These are phyloP conservation scores for Drosophila mojavensis DNA, from an alignment of 1,140 invertebrate species.

Conservation along the genomic window DNA sequence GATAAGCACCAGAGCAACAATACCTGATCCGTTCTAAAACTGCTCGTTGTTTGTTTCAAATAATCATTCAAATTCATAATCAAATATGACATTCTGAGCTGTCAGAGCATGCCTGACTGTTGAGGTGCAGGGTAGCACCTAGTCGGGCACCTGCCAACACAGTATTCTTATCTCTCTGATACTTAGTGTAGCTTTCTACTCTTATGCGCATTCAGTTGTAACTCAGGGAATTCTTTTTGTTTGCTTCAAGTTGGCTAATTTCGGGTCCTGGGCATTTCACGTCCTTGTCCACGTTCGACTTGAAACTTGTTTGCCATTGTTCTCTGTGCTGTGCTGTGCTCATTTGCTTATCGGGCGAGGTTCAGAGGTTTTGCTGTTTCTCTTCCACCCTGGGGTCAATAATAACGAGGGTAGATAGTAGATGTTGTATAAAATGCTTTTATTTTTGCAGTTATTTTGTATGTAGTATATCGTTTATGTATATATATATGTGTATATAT, in stretches of 20 bases:
- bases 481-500: slow-evolving; percentile 62
- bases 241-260: slow-evolving; percentile 57
- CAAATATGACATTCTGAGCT: too few relatives aligned
- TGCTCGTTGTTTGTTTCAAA: too few relatives aligned
- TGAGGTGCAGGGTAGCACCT: too few relatives aligned
- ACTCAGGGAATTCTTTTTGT: slow-evolving; percentile 49
- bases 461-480: slow-evolving; percentile 35
- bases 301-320: slow-evolving; percentile 49
- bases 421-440: slow-evolving; percentile 75
- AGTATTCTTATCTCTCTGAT: slow-evolving; percentile 2
- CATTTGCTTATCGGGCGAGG: slow-evolving; percentile 46
- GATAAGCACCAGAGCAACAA: too few relatives aligned
- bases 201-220: slow-evolving; percentile 48
- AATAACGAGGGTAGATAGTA: slow-evolving; percentile 34
- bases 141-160: too few relatives aligned
- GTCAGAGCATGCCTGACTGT: too few relatives aligned
- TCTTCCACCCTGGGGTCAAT: slow-evolving; percentile 44
- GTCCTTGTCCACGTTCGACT: slow-evolving; percentile 43
- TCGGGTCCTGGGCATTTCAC: slow-evolving; percentile 30
- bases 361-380: slow-evolving; percentile 25
- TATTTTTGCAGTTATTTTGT: slow-evolving; percentile 67
- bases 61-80: too few relatives aligned
- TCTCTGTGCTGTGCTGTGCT: slow-evolving; percentile 29
- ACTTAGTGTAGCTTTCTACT: slow-evolving; percentile 37
- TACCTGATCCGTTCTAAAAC: too few relatives aligned